Evolutionary conservation across 2,888 invertebrate genomes (phyloP).

Genomic region (Pseudeuparius sepicola): DNA sequence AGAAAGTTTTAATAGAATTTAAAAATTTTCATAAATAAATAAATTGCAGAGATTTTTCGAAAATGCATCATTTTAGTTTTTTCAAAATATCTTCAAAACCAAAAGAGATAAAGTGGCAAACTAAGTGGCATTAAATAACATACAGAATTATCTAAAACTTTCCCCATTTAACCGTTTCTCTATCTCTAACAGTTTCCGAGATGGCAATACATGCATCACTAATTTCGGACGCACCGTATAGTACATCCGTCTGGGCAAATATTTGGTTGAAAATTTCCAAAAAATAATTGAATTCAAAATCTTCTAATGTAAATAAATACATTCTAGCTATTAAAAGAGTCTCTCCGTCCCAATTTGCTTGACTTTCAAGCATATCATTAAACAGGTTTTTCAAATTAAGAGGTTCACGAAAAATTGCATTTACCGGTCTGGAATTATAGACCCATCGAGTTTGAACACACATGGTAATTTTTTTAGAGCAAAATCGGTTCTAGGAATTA

Average conservation of each 20-base stretch:
- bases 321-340: constrained; percentile 7
- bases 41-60: too few species aligned
- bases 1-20: too few species aligned
- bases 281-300: constrained; percentile 13
- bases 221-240: too few species aligned
- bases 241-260: constrained; percentile 5
- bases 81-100: too few species aligned
- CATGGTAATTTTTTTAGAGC: constrained; percentile 17
- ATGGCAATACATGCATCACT: too few species aligned
- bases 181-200: too few species aligned
- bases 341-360: constrained; percentile 7
- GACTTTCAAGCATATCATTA: constrained; percentile 3
- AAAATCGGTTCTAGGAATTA: constrained; percentile 12
- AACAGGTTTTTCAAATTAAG: constrained; percentile 6
- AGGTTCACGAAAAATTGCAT: constrained; percentile 9
- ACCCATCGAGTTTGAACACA: constrained; percentile 21
- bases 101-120: too few species aligned
- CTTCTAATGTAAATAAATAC: constrained; percentile 8
- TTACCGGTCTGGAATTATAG: constrained; percentile 14
- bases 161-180: too few species aligned
- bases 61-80: too few species aligned
- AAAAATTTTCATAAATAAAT: too few species aligned
- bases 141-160: too few species aligned
- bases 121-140: too few species aligned
- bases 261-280: constrained; percentile 10